Conservation (phyloP, 2,797 vertebrate genomes). For the Mycteria americana region DNA sequence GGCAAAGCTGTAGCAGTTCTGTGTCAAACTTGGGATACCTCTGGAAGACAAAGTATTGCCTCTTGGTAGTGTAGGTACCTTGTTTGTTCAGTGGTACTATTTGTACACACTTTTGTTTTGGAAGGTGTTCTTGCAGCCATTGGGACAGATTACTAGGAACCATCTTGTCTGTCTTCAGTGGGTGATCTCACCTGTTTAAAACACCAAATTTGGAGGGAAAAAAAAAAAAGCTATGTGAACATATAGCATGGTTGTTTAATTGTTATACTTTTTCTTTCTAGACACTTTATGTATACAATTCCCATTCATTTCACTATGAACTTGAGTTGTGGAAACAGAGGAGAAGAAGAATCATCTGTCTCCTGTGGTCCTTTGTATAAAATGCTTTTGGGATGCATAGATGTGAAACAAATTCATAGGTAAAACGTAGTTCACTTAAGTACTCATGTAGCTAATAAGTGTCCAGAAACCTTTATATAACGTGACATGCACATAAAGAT, state of each 20-base stretch:
- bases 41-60: not conserved
- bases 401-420: not conserved
- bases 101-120: not conserved
- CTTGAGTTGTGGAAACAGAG: not conserved
- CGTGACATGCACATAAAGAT: not conserved
- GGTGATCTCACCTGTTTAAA: not conserved
- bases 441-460: not conserved
- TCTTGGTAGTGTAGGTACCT: not conserved
- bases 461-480: not conserved
- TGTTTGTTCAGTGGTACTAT: not conserved
- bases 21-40: not conserved
- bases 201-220: not conserved
- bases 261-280: not conserved
- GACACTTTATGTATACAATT: not conserved
- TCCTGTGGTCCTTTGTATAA: not conserved
- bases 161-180: not conserved
- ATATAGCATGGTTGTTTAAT: not conserved
- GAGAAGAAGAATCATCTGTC: not conserved
- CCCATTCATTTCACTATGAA: not conserved
- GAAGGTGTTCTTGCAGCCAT: not conserved
- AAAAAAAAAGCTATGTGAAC: not conserved
- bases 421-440: not conserved
- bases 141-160: not conserved
- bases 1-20: not conserved
- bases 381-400: not conserved